A percentile compares a stretch with the other conserved stretches of the same genome.
phyloP scores from a whole-genome alignment of 1,140 invertebrate species.

The Rhopalosiphum maidis region DNA sequence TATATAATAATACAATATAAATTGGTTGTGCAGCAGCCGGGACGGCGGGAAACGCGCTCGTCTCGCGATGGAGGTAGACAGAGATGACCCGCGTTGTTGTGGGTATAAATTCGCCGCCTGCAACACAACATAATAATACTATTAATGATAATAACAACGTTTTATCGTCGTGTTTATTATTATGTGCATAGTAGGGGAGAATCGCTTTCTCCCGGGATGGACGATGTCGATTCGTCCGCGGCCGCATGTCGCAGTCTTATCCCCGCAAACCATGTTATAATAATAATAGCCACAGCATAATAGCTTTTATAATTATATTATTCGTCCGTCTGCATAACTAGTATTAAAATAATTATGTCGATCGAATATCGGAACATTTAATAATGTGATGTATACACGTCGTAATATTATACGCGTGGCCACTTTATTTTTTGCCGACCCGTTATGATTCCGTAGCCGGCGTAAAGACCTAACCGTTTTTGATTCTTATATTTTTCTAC shows the following conservation, averaged over 20 bases:
- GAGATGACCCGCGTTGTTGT: not conserved
- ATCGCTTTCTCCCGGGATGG: not conserved
- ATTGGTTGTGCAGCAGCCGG: not conserved
- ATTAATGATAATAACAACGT: not conserved
- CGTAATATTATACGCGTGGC: too few species aligned
- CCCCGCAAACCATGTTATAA: not conserved
- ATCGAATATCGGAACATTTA: too few species aligned
- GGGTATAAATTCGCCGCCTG: not conserved
- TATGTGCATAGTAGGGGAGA: slow-evolving; percentile 5
- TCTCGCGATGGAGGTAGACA: not conserved
- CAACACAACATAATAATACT: not conserved
- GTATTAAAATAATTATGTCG: too few species aligned
- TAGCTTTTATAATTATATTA: too few species aligned
- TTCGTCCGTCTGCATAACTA: too few species aligned
- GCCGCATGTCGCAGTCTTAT: not conserved
- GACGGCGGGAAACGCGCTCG: not conserved
- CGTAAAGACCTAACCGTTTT: too few species aligned
- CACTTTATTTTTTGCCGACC: too few species aligned
- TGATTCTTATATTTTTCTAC: too few species aligned
- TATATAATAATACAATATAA: not conserved
- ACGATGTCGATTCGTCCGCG: not conserved
- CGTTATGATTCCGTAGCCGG: too few species aligned
- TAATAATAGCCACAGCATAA: too few species aligned
- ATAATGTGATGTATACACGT: too few species aligned
- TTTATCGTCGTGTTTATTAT: not conserved